phyloP scores from a whole-genome alignment of 2,888 invertebrate genomes.

The Conistra vaccinii region DNA sequence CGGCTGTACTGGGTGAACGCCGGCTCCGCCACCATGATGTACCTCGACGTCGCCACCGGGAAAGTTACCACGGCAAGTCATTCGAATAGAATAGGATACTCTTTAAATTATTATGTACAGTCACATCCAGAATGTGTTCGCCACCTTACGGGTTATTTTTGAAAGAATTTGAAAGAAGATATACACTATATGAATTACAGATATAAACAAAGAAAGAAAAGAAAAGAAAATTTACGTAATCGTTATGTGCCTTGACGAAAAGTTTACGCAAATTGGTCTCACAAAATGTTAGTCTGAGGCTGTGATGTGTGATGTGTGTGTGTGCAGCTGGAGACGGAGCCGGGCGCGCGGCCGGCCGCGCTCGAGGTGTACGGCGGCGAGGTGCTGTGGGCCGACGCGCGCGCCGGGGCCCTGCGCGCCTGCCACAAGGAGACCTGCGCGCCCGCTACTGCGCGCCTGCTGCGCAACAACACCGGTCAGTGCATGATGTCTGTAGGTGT shows the following conservation, averaged over 20 bases:
- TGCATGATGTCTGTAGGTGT: no score
- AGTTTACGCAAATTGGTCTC: background rate
- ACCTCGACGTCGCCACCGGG: constrained; percentile 88
- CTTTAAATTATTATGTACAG: background rate
- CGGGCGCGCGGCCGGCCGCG: constrained; percentile 90
- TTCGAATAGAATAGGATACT: background rate
- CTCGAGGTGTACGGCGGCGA: constrained; percentile 92
- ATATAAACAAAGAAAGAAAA: no score
- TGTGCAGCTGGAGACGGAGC: constrained; percentile 75
- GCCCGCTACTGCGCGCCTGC: background rate
- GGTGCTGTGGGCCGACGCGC: constrained; percentile 93
- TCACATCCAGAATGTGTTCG: no score
- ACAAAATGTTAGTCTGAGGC: background rate
- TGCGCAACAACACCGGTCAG: constrained; percentile 1
- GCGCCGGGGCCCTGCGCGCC: constrained; percentile 90
- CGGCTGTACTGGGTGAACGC: constrained; percentile 93
- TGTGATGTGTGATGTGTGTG: no score
- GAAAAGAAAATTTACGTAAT: no score
- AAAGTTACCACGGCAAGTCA: constrained; percentile 76
- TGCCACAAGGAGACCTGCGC: constrained; percentile 90
- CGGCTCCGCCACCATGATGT: constrained; percentile 89
- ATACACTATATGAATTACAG: no score
- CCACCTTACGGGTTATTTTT: no score
- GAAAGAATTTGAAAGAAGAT: no score
- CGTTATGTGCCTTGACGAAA: background rate